A percentile compares a stretch with the other conserved stretches of the same genome.
phyloP scores from a whole-genome alignment of 2,797 vertebrate species.

The Syngnathus acus region DNA sequence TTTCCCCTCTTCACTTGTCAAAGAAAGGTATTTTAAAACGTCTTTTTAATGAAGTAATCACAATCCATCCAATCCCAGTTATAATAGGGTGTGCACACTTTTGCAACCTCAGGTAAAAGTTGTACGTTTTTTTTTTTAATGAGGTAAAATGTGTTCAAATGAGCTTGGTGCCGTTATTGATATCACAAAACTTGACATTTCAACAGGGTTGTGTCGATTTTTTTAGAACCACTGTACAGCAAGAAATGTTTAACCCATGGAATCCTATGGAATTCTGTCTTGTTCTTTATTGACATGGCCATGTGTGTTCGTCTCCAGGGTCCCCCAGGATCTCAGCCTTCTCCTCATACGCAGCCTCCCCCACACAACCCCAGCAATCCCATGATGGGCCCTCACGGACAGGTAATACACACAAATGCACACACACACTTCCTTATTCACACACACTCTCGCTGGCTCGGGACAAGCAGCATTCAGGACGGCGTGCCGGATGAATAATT shows the following conservation, averaged over 20 bases:
- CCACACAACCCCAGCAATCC: constrained; percentile 70
- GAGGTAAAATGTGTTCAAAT: no score
- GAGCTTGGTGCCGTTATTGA: neutral
- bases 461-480: constrained; percentile 45
- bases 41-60: no score
- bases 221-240: neutral
- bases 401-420: constrained; percentile 65
- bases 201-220: neutral
- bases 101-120: neutral
- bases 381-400: constrained; percentile 72
- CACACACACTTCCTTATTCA: constrained; percentile 27
- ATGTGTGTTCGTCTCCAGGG: constrained; percentile 51
- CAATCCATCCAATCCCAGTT: neutral
- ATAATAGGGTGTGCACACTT: neutral
- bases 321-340: constrained; percentile 73
- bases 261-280: neutral
- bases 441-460: constrained; percentile 27
- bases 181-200: neutral
- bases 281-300: neutral
- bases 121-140: neutral
- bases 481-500: constrained; percentile 69
- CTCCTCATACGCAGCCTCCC: constrained; percentile 69
- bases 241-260: neutral
- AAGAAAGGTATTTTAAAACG: no score
- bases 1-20: no score